Evolutionary conservation across 2,113 vertebrate genomes (phyloP), one percentile per base, ranked within the genome.

Genomic region (Neogale vison): DNA sequence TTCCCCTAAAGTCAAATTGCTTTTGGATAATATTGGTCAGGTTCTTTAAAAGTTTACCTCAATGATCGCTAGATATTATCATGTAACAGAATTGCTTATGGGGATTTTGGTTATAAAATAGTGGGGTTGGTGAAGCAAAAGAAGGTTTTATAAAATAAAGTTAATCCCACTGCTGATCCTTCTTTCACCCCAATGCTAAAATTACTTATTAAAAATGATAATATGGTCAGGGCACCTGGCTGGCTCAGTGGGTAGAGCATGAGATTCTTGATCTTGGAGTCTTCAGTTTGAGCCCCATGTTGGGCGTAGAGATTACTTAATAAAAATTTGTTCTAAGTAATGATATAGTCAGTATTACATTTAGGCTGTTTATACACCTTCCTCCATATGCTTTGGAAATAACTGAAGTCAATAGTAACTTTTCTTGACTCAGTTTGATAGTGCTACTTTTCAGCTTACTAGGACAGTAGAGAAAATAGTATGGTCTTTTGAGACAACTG

Each of bases 1-100:
- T 92, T 97, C 52, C 52, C 34, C 20, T 80, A 57, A 77, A 42
- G 39, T 94, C 59, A 82, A 97, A 97, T 97, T 97, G 84, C 89
- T 96, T 97, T 94, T 7, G 23, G 45, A 15, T 59, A 80, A 82
- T 96, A 96, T 67, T 86, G 71, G 86, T 97, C 83, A 86, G 52
- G 31, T 88, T 6, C 13, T 88, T 93, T 97, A 63, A 94, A 97
- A 94, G 82, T 85, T 69, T 93, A 89, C 12, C 31, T 5, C 12
- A 12, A 50, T 81, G 61, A 93, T 87, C n/a, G 20, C 50, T 92
- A 69, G 55, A 88, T 96, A 86, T 59, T 65, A 77, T 50, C 89
- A 34, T 80, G 26, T 7, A 55, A 65, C 72, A 92, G 52, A 86
- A 93, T 31, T 80, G 24, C 2, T 96, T 87, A 55, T 52, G 10